A percentile compares a stretch with the other conserved stretches of the same genome.
Conservation (phyloP, 2,888 invertebrate genomes). For the Leuctra nigra region DNA sequence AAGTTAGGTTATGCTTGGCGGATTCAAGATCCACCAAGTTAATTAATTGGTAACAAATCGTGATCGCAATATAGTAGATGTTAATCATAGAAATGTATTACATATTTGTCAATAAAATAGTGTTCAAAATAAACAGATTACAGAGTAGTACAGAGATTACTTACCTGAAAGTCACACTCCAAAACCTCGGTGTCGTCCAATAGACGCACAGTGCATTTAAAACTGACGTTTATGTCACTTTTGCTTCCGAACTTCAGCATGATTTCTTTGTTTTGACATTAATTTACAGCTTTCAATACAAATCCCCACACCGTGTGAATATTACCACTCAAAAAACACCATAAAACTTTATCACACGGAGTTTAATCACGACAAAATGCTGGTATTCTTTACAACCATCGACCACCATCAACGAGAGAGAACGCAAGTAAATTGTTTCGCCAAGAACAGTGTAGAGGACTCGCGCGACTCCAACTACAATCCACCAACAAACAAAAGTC, state of each 20-base stretch:
- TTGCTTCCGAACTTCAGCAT: constrained; percentile 55
- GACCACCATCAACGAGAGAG: too few species aligned
- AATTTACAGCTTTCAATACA: background rate
- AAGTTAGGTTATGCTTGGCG: constrained; percentile 21
- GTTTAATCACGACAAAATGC: too few species aligned
- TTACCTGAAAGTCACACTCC: constrained; percentile 88
- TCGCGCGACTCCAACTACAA: too few species aligned
- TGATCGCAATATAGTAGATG: background rate
- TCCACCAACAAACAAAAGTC: too few species aligned
- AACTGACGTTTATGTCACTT: constrained; percentile 69
- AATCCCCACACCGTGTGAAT: background rate
- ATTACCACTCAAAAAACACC: too few species aligned
- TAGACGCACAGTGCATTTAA: constrained; percentile 82
- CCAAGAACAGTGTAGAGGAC: too few species aligned
- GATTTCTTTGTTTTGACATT: constrained; percentile 32
- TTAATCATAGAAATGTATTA: too few species aligned
- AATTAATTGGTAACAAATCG: background rate
- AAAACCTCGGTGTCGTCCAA: constrained; percentile 86
- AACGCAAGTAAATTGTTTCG: too few species aligned
- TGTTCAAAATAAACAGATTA: constrained; percentile 3
- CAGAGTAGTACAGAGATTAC: constrained; percentile 24
- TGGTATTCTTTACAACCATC: background rate
- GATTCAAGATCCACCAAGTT: too few species aligned
- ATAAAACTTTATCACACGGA: background rate
- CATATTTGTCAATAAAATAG: too few species aligned